Base-by-base conservation (phyloP, 2,797 vertebrate species). In the Mus caroli region DNA sequence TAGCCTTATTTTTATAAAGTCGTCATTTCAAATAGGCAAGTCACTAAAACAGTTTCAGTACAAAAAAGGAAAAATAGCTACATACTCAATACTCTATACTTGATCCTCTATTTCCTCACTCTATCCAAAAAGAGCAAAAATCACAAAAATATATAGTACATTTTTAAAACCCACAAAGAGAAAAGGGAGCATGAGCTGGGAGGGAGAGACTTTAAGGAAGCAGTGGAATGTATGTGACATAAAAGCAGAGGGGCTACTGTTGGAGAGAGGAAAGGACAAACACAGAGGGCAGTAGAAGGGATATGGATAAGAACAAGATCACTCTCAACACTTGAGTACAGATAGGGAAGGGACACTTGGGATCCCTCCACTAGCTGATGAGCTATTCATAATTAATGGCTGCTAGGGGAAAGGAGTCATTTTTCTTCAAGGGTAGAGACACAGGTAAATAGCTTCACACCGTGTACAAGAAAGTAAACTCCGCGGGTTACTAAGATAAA, bases 1-100 rank as follows among this genome's bases (percentile, higher is more conserved):
- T 78, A 92, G 67, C 15, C 80, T 37, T 20, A 71, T 69, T 95
- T 89, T 78, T 73, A 83, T 89, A 91, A 94, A 37, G 40, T 79
- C 22, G 69, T 17, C 50, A 52, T 67, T 83, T 60, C 37, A 86
- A 94, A 90, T 34, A 85, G 52, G 26, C n/a, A 93, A 92, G 71
- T 80, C 50, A 88, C 64, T 43, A 67, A 90, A 92, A 91, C 10
- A 80, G 11, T 14, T 17, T 91, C 24, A 37, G 1, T 73, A 34
- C 10, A 58, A 58, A 67, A 69, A 37, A 71, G 4, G 17, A 4
- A 37, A 9, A 9, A 34, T n/a, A 50, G 31, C 31, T 69, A n/a
- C 20, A 37, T 19, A 75, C 20, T 86, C 54, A 56, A 37, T 19
- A 78, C 13, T 91, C 54, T 46, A 1, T 52, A 85, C 58, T 93